Conservation (phyloP, 1,140 invertebrate species). For the Cydia strobilella region DNA sequence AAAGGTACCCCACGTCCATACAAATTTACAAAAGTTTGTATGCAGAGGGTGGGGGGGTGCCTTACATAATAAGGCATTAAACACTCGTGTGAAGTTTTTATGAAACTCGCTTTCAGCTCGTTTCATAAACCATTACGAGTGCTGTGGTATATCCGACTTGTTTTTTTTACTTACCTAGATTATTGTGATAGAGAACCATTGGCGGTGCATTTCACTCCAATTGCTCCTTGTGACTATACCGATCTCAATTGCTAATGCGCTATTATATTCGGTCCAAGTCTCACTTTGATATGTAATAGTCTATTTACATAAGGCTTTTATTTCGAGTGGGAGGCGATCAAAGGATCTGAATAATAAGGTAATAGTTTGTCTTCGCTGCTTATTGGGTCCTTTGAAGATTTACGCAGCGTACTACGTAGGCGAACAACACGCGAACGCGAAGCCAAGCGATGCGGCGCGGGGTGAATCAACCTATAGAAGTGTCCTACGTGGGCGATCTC, state of each 20-base stretch:
- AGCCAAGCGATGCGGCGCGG: too few relatives aligned
- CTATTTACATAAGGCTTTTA: constrained; percentile 26
- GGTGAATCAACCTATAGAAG: too few relatives aligned
- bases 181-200: background rate
- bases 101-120: too few relatives aligned
- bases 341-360: constrained; percentile 20
- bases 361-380: constrained; percentile 8
- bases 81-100: too few relatives aligned
- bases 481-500: too few relatives aligned
- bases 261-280: constrained; percentile 15
- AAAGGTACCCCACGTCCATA: too few relatives aligned
- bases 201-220: background rate
- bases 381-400: constrained; percentile 14
- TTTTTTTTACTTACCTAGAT: background rate
- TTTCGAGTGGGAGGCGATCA: background rate
- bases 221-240: background rate
- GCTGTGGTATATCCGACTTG: background rate
- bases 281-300: constrained; percentile 18
- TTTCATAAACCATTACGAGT: too few relatives aligned
- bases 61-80: too few relatives aligned
- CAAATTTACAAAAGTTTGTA: too few relatives aligned
- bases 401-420: too few relatives aligned
- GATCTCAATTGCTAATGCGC: constrained; percentile 24
- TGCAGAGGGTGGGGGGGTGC: too few relatives aligned
- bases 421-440: too few relatives aligned